Conservation (phyloP, 1,140 invertebrate genomes). For the Chionoecetes opilio region DNA sequence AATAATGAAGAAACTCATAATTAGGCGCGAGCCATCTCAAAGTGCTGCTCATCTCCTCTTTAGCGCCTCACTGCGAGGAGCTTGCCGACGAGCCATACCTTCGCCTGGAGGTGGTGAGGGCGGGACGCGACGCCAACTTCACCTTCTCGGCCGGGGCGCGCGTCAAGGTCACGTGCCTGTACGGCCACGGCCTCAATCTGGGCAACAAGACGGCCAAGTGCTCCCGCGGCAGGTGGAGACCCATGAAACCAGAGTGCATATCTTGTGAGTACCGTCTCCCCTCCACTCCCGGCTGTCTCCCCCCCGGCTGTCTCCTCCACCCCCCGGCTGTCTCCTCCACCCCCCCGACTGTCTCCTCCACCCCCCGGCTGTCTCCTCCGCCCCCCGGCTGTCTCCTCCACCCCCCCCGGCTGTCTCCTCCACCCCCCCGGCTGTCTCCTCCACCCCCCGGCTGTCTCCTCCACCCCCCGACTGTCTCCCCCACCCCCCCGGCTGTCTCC, state of each 20-base stretch:
- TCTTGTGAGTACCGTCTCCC: constrained; percentile 86
- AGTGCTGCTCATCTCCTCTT: background rate
- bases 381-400: too few species aligned
- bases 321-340: too few species aligned
- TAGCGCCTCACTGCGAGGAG: constrained; percentile 68
- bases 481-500: too few species aligned
- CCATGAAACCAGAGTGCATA: constrained; percentile 89
- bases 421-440: too few species aligned
- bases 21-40: background rate
- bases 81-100: constrained; percentile 86
- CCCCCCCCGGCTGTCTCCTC: too few species aligned
- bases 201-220: constrained; percentile 91
- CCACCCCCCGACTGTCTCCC: too few species aligned
- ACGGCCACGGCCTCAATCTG: constrained; percentile 90
- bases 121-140: constrained; percentile 82
- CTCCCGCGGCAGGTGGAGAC: constrained; percentile 90
- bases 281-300: too few species aligned
- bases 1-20: background rate
- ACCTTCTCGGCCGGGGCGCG: constrained; percentile 87
- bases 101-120: constrained; percentile 87
- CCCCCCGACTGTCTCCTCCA: too few species aligned
- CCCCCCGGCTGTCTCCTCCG: too few species aligned
- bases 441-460: too few species aligned
- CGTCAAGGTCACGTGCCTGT: constrained; percentile 89
- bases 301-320: too few species aligned